These are phyloP conservation scores for Apomyelois bistriatella DNA, from an alignment of 2,888 invertebrate genomes.

Conservation along the genomic window DNA sequence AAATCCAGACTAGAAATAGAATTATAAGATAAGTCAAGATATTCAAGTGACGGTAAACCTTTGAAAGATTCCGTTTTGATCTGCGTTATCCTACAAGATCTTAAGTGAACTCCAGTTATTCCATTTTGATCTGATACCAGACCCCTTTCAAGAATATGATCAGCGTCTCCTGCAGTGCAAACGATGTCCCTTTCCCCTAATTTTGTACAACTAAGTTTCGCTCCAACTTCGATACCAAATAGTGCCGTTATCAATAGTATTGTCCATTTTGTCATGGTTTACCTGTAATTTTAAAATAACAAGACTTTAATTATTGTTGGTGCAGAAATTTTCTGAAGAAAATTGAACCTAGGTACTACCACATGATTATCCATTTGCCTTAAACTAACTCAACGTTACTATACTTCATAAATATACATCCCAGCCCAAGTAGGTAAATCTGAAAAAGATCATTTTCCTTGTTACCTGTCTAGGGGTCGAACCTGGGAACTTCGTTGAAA, in stretches of 20 bases:
- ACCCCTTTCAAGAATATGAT: slow-evolving; percentile 31
- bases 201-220: slow-evolving; percentile 27
- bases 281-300: background rate
- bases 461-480: too few species aligned
- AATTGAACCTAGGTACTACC: too few species aligned
- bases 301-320: background rate
- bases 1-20: slow-evolving; percentile 39
- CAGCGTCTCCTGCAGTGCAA: slow-evolving; percentile 28
- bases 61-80: slow-evolving; percentile 44
- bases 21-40: slow-evolving; percentile 49
- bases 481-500: too few species aligned
- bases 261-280: background rate
- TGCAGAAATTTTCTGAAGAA: too few species aligned
- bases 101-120: slow-evolving; percentile 33
- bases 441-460: too few species aligned
- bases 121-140: slow-evolving; percentile 36
- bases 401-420: too few species aligned
- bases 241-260: background rate
- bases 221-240: background rate
- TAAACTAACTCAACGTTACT: too few species aligned
- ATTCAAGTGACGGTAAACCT: slow-evolving; percentile 34
- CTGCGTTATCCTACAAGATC: slow-evolving; percentile 32
- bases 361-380: too few species aligned
- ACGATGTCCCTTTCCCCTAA: slow-evolving; percentile 26
- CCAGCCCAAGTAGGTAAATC: too few species aligned